A percentile compares a stretch with the other conserved stretches of the same genome.
These are phyloP conservation scores for Coracopsis vasa DNA, from an alignment of 2,113 vertebrate genomes.

Conservation along the genomic window DNA sequence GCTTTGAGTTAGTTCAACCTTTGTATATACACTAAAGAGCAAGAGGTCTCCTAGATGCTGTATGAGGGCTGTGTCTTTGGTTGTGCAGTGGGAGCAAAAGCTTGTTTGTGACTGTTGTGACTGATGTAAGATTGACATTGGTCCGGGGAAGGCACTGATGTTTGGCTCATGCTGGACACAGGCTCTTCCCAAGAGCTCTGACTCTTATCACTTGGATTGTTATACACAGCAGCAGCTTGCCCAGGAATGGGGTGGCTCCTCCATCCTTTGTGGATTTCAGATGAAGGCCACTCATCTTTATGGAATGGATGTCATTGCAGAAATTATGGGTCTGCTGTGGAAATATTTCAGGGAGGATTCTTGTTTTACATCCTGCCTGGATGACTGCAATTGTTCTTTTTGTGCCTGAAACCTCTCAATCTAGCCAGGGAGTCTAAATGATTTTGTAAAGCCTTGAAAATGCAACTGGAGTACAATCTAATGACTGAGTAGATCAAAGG, in stretches of 20 bases:
- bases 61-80: not conserved
- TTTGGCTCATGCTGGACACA: accelerated
- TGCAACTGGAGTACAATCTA: not conserved
- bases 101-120: not conserved
- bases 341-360: not conserved
- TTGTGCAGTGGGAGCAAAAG: not conserved
- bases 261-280: not conserved
- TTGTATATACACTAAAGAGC: not conserved
- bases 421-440: not conserved
- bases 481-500: not conserved
- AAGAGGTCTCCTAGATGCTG: not conserved
- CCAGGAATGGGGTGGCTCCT: not conserved
- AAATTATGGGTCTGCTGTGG: not conserved
- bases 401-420: not conserved
- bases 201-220: not conserved
- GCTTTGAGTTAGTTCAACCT: not conserved
- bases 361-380: not conserved
- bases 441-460: not conserved
- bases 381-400: not conserved
- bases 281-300: not conserved
- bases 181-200: not conserved
- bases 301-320: not conserved
- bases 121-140: not conserved
- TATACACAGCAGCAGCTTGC: not conserved
- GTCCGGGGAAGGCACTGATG: accelerated